Percentiles rank a stretch among this genome's conserved stretches.
phyloP scores from a whole-genome alignment of 2,113 vertebrate genomes.

The Capra hircus region DNA sequence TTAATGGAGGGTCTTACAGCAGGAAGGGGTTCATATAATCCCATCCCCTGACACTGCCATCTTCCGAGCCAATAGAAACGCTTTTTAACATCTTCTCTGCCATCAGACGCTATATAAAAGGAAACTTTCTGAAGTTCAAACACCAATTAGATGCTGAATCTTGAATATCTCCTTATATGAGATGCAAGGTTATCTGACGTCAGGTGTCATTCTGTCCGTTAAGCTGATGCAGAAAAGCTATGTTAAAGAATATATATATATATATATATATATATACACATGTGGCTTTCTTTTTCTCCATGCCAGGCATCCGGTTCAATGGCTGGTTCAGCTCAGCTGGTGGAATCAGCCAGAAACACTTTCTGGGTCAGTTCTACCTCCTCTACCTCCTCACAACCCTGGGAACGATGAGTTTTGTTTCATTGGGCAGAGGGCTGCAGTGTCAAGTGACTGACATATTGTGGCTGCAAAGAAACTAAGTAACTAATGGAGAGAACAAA shows the following conservation, averaged over 20 bases:
- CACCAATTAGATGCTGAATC: not conserved
- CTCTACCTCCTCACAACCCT: not conserved
- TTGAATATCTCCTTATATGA: constrained; percentile 18
- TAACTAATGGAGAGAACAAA: not conserved
- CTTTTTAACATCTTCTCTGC: not conserved
- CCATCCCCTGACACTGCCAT: not conserved
- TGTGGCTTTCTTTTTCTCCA: not conserved
- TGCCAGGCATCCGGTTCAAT: not conserved
- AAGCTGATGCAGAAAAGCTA: not conserved
- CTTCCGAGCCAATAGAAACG: not conserved
- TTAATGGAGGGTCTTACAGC: not conserved
- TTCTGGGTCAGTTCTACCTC: not conserved
- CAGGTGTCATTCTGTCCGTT: not conserved
- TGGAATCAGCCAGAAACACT: not conserved
- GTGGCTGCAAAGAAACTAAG: not conserved
- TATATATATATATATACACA: too few species aligned
- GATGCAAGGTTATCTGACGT: not conserved
- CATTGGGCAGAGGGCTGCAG: not conserved
- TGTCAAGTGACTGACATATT: not conserved
- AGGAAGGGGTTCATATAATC: not conserved
- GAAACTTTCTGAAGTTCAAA: constrained; percentile 11
- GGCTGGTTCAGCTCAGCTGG: not conserved
- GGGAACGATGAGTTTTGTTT: not conserved
- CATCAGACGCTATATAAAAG: not conserved
- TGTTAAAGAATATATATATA: too few species aligned